Evolutionary conservation across 2,888 invertebrate species (phyloP), one percentile per base, ranked within the genome.

Genomic region (Callinectes sapidus): DNA sequence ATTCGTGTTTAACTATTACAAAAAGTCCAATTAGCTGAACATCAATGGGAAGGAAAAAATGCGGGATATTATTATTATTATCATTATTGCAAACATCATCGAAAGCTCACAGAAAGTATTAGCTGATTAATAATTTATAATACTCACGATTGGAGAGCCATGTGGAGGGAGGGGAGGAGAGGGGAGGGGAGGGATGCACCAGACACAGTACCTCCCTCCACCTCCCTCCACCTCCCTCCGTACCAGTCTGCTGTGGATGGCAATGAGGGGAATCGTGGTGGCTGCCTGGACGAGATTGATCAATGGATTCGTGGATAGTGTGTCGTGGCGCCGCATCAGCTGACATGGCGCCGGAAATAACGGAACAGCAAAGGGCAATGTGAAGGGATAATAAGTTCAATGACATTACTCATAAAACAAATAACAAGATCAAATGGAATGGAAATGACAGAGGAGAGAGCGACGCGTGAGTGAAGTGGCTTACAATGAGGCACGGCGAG

Each of bases 1-100:
- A 6, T n/a, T 39, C 35, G 14, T 16, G 23, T n/a, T 42, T 48
- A 87, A 23, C 23, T 35, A 87, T 87, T n/a, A n/a, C 23, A 48
- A 35, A 48, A 87, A 23, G 48, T 48, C 23, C 87, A 87, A 39
- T 71, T 28, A 28, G 28, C 71, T 28, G 61, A 71, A 71, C 28
- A 71, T 71, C n/a, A 71, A 71, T n/a, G 71, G 71, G 71, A n/a
- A 6, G 71, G 71, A 71, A 71, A 71, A 71, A 71, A 71, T 28
- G 71, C 8, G 1, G 71, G 71, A 71, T n/a, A 71, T 71, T 71
- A 71, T 71, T 71, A 28, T 71, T 61, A 61, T 61, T 61, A 61
- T 18, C 23, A 61, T 18, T 61, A 61, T 71, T 71, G 28, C 1
- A 28, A 71, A 10, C 28, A 71, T 71, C 28, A 71, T 71, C 28